Evolutionary conservation across 2,888 invertebrate genomes (phyloP), one percentile per base, ranked within the genome.

Genomic region (Euphydryas editha): DNA sequence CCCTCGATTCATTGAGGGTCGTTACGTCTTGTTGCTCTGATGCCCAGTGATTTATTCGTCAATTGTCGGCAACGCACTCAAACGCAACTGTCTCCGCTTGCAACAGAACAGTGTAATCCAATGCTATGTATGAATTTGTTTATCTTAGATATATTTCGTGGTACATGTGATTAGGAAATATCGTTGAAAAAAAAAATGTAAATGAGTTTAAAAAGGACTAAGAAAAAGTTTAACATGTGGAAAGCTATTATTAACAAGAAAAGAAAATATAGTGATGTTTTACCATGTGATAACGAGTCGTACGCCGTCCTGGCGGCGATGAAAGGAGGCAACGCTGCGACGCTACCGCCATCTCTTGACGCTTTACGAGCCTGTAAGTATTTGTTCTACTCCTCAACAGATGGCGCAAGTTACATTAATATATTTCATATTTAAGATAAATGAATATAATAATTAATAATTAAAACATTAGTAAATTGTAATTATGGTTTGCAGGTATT

Each of bases 321-420:
- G 89, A 81, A 88, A 68, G 90, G 92, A 86, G 92, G 92, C 64
- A 86, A 80, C 68, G 87, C 92, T 13, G 90, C 92, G 72, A 92
- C 92, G 49, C 81, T 92, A 78, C 92, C 92, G 86, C 92, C 92
- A 85, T 92, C 92, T 83, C 87, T 92, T 62, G 92, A 92, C 76
- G 92, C 92, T 21, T 81, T 92, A 36, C 86, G 92, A 78, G 92
- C 92, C 85, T 92, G 92, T 92, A 81, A 92, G 92, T 91, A 84
- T 76, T 83, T 57, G 51, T 18, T 76, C 91, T 88, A 90, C 79
- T 89, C 80, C 75, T 67, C 81, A 73, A 73, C 82, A 88, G 91
- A 78, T 86, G 86, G 81, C 90, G 72, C 46, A 24, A 51, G 62
- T 65, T 44, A 47, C 55, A 42, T 55, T 30, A 8, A 30, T 30